A percentile compares a stretch with the other conserved stretches of the same genome.
These are phyloP conservation scores for Caloenas nicobarica DNA, from an alignment of 2,113 vertebrate genomes.

Conservation along the genomic window DNA sequence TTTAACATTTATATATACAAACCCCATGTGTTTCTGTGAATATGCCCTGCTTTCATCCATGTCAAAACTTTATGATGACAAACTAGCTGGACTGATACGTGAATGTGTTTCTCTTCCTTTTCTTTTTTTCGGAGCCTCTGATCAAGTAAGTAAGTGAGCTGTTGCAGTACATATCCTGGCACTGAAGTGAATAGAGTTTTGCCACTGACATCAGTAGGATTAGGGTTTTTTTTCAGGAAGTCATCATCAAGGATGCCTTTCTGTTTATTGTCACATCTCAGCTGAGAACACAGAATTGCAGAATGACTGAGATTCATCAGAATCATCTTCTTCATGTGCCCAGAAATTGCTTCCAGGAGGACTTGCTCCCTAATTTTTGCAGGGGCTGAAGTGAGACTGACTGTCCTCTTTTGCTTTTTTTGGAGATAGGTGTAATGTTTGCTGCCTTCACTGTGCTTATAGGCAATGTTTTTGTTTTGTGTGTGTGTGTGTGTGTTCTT, in stretches of 20 bases:
- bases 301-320: not conserved
- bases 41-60: not conserved
- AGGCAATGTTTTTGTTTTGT: not conserved
- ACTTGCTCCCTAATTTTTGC: not conserved
- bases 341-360: not conserved
- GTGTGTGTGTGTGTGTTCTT: too few species aligned
- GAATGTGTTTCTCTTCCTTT: not conserved
- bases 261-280: not conserved
- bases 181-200: not conserved
- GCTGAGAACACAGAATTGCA: not conserved
- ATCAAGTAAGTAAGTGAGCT: not conserved
- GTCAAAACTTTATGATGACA: not conserved
- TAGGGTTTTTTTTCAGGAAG: not conserved
- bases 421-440: not conserved
- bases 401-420: not conserved
- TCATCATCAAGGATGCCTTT: not conserved
- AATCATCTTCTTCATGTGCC: too few species aligned
- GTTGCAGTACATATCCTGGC: not conserved
- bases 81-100: not conserved
- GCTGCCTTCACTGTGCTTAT: not conserved
- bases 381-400: not conserved
- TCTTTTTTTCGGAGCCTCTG: not conserved
- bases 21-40: accelerated
- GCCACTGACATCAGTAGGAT: not conserved
- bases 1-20: not conserved